These are phyloP conservation scores for Ceuthmochares aereus DNA, from an alignment of 2,113 vertebrate species.

Conservation along the genomic window DNA sequence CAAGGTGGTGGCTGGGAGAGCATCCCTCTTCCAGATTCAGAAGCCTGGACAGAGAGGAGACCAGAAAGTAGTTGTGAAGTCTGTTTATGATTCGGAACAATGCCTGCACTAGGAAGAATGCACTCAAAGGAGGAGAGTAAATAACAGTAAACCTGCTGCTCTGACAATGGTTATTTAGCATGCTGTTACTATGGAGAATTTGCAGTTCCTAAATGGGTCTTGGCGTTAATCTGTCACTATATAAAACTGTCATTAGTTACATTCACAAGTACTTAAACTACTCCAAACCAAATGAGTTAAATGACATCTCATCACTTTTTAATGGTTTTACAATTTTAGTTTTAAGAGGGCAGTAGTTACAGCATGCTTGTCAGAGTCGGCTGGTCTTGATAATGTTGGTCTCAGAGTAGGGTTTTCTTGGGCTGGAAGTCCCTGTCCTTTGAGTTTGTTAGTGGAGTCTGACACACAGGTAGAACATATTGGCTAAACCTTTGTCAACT, in stretches of 20 bases:
- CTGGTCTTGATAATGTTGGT: background rate
- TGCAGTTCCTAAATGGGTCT: background rate
- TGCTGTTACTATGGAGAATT: background rate
- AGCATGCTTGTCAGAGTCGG: background rate
- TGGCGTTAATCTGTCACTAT: background rate
- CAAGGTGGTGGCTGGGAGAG: background rate
- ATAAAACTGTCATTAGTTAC: background rate
- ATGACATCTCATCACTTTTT: background rate
- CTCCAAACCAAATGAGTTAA: background rate
- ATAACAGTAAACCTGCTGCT: background rate
- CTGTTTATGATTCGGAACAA: background rate
- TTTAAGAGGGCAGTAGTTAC: background rate
- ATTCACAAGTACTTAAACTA: background rate
- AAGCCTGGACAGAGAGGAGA: background rate
- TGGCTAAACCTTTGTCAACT: background rate
- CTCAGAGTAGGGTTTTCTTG: background rate
- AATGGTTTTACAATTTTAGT: background rate
- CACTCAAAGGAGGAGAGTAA: background rate
- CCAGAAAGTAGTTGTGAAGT: background rate
- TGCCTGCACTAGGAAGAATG: background rate
- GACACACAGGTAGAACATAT: background rate
- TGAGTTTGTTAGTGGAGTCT: background rate
- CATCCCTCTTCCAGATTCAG: background rate
- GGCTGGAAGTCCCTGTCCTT: background rate
- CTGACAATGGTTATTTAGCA: background rate